Conservation (phyloP, 2,113 vertebrate genomes). For the Notarius lentiginosus region DNA sequence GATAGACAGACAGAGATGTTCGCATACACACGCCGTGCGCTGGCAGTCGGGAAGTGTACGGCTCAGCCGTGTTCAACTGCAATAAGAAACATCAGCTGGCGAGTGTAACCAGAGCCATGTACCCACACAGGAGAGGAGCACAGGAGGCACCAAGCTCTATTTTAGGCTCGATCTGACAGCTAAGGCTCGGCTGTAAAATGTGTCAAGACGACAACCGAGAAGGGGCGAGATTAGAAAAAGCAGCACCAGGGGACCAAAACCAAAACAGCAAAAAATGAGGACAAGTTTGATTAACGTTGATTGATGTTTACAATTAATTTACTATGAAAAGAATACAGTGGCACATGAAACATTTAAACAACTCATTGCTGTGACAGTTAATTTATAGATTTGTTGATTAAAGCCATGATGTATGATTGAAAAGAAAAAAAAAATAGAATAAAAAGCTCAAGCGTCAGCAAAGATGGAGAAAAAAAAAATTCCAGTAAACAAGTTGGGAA, state of each 20-base stretch:
- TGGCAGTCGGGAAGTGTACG: conserved; percentile 60
- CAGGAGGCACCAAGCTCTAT: conserved; percentile 63
- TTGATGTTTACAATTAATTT: conserved; percentile 41
- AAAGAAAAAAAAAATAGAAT: neutral
- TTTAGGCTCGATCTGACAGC: conserved; percentile 61
- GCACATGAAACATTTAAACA: conserved; percentile 18
- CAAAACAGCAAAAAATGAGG: neutral
- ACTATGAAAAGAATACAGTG: conserved; percentile 34
- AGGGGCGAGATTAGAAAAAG: conserved; percentile 7
- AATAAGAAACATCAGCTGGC: conserved; percentile 65
- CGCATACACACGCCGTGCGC: conserved; percentile 48
- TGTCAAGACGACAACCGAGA: conserved; percentile 46
- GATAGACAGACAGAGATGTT: conserved; percentile 52
- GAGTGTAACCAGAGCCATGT: conserved; percentile 68
- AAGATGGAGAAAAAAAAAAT: neutral
- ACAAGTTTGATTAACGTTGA: neutral
- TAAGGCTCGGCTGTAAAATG: conserved; percentile 42
- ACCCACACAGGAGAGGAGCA: conserved; percentile 52
- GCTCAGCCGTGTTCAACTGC: conserved; percentile 18
- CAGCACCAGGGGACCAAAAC: neutral
- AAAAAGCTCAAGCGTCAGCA: conserved; percentile 3
- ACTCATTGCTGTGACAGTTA: neutral
- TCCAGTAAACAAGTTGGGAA: neutral
- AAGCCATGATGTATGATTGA: neutral
- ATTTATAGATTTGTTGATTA: conserved; percentile 37